Conservation (phyloP, 2,888 invertebrate species). For the Ecliptopera silaceata region DNA sequence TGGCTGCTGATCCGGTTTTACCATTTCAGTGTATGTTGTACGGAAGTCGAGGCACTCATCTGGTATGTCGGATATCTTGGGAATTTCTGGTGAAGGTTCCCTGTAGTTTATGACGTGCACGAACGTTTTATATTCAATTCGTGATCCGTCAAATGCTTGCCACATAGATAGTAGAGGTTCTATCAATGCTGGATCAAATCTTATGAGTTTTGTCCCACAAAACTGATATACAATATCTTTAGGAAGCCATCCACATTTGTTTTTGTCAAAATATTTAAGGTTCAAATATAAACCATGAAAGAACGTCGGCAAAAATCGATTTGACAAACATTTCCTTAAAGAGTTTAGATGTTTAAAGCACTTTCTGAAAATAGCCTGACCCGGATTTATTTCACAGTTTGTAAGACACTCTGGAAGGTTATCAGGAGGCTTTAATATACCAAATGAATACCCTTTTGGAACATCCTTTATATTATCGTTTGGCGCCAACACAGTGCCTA, state of each 20-base stretch:
- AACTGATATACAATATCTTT: slow-evolving; percentile 68
- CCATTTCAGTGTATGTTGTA: slow-evolving; percentile 73
- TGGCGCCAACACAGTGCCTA: slow-evolving; percentile 72
- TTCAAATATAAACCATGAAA: slow-evolving; percentile 58
- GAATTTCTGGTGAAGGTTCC: slow-evolving; percentile 63
- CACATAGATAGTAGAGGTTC: slow-evolving; percentile 74
- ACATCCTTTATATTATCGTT: slow-evolving; percentile 74
- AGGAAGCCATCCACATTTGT: slow-evolving; percentile 71
- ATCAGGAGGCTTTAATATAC: slow-evolving; percentile 66
- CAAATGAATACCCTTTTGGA: slow-evolving; percentile 72
- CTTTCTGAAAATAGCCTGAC: slow-evolving; percentile 62
- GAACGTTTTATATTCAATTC: slow-evolving; percentile 77
- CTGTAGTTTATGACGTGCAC: slow-evolving; percentile 73
- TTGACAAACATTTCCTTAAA: slow-evolving; percentile 58
- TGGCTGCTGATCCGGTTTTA: slow-evolving; percentile 52
- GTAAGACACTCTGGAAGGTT: slow-evolving; percentile 73
- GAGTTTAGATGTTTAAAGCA: slow-evolving; percentile 75
- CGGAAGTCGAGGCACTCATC: slow-evolving; percentile 60
- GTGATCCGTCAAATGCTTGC: slow-evolving; percentile 69
- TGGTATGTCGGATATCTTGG: slow-evolving; percentile 64
- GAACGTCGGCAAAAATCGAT: slow-evolving; percentile 57
- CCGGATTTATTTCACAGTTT: slow-evolving; percentile 58
- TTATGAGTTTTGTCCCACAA: slow-evolving; percentile 66
- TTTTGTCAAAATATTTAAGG: slow-evolving; percentile 62
- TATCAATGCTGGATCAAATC: slow-evolving; percentile 73